Conservation (phyloP, 2,797 vertebrate genomes). For the Pangasius larnaudii region DNA sequence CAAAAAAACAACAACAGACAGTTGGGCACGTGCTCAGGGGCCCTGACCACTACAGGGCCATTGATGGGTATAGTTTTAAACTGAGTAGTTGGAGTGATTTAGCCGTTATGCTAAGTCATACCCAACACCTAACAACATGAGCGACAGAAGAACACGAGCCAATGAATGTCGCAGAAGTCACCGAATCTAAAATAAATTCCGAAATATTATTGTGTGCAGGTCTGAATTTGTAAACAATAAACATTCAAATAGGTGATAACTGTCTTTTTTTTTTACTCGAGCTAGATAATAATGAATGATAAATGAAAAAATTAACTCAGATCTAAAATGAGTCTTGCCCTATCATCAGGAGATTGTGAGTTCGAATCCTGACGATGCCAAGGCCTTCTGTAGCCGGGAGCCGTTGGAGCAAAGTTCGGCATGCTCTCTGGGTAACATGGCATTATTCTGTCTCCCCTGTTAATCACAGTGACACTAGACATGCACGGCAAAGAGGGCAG, state of each 20-base stretch:
- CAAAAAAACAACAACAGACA: background rate
- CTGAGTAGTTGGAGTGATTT: background rate
- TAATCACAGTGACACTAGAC: background rate
- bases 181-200: background rate
- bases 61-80: background rate
- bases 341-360: no score
- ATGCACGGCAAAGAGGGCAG: background rate
- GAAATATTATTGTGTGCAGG: background rate
- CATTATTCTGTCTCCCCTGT: constrained; percentile 1
- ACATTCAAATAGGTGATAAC: background rate
- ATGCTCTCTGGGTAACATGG: background rate
- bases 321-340: background rate
- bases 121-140: background rate
- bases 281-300: background rate
- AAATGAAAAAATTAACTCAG: background rate
- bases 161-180: background rate
- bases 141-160: background rate
- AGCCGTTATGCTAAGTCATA: background rate
- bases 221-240: background rate
- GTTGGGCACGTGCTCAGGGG: background rate
- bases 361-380: background rate
- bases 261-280: background rate
- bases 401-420: background rate
- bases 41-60: background rate
- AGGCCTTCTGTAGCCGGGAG: background rate